Percentiles rank a stretch among this genome's conserved stretches.
Conservation (phyloP, 2,797 vertebrate genomes). For the Coranthus polyacanthus region DNA sequence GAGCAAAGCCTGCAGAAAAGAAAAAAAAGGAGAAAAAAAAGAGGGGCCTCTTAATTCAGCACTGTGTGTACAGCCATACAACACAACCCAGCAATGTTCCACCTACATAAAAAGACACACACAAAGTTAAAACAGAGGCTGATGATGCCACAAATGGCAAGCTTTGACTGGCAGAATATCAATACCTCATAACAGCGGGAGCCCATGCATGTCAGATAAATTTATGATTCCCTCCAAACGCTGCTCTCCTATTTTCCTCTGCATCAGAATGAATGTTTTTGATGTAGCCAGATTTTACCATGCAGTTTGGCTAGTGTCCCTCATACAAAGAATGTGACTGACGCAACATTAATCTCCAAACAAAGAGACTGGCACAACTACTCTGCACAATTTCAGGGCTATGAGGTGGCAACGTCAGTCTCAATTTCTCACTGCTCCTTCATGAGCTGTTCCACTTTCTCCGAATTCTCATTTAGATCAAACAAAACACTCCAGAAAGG, state of each 20-base stretch:
- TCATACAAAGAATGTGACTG: constrained; percentile 79
- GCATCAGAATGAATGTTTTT: constrained; percentile 75
- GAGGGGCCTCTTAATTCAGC: constrained; percentile 65
- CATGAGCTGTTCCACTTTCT: constrained; percentile 77
- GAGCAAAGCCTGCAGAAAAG: constrained; percentile 76
- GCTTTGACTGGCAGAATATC: constrained; percentile 78
- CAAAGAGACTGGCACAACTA: constrained; percentile 78
- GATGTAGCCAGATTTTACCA: constrained; percentile 73
- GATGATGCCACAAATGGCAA: constrained; percentile 81
- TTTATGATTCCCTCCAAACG: constrained; percentile 69
- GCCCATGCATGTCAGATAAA: constrained; percentile 76
- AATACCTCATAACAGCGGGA: constrained; percentile 72
- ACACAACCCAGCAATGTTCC: constrained; percentile 60
- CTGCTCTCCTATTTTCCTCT: constrained; percentile 67
- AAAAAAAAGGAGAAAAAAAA: constrained; percentile 33
- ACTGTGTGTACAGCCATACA: constrained; percentile 38
- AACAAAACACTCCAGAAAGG: constrained; percentile 73
- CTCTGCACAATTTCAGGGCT: constrained; percentile 73
- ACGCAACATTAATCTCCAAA: constrained; percentile 82
- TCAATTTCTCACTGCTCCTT: constrained; percentile 80
- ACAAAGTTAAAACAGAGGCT: constrained; percentile 72
- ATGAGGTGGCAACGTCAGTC: constrained; percentile 80
- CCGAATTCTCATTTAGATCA: constrained; percentile 79
- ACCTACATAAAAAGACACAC: constrained; percentile 69
- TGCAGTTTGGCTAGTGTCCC: constrained; percentile 76